Evolutionary conservation across 2,113 vertebrate species (phyloP), one percentile per base, ranked within the genome.

Genomic region (Paradisaea rubra): DNA sequence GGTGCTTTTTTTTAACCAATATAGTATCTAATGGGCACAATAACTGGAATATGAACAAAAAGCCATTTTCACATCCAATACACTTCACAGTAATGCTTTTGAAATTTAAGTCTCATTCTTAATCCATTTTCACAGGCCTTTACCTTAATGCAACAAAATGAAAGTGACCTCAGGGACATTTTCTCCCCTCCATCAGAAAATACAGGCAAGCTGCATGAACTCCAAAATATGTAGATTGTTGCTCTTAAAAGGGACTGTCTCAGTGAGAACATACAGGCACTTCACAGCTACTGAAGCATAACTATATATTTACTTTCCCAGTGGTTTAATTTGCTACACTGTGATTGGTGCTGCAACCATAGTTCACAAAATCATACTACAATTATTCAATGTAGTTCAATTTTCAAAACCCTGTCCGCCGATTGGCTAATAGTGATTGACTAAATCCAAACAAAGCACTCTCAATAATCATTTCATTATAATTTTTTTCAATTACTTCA

Each of bases 41-140:
- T 86, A 95, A 91, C 71, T 54, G 33, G 30, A 81, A 90, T 81
- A 81, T 45, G 54, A 88, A 86, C 49, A 91, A 91, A 94, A 81
- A 83, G 76, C 42, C 64, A 61, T 95, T 93, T 90, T 90, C 76
- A 81, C 52, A 88, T 92, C 47, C 57, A 94, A 66, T 54, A 90
- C 54, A 78, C 71, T 88, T 92, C 54, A 66, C 56, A 78, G 52
- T 12, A 63, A 82, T 83, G 76, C 19, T 61, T 94, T 73, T 86
- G 68, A 74, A 88, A 88, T 83, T 88, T 86, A 83, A 93, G 59
- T 77, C 81, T 53, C 42, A 63, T 80, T 88, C 87, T 86, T 91
- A 91, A 94, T 54, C 94, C 64, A 71, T 80, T 94, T 94, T 92
- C 82, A 88, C 61, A 88, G 39, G 71, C 59, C 91, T 92, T 94